Evolutionary conservation across 2,888 invertebrate genomes (phyloP).

Genomic region (Pyralis farinalis): DNA sequence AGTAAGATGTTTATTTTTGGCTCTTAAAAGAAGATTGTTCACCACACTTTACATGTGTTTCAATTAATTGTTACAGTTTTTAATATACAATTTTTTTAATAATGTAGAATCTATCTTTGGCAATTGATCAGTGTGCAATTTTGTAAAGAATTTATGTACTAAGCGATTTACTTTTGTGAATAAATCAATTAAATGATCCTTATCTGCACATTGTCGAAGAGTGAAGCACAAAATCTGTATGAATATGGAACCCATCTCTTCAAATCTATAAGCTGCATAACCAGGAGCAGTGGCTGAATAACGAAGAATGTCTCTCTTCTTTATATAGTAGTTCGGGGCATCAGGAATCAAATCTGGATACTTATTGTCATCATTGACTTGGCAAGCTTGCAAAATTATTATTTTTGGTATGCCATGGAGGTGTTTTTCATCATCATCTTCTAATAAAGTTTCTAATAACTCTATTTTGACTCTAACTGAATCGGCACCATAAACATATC

Average conservation of each 20-base stretch:
- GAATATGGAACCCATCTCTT: conserved; percentile 57
- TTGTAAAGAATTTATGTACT: conserved; percentile 42
- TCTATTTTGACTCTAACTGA: conserved; percentile 62
- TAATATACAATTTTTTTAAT: conserved; percentile 57
- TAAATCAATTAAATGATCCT: conserved; percentile 55
- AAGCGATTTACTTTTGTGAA: conserved; percentile 55
- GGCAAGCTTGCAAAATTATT: conserved; percentile 67
- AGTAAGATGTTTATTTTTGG: too few relatives aligned
- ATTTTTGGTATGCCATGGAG: conserved; percentile 60
- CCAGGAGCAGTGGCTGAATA: conserved; percentile 71
- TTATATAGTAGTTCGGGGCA: conserved; percentile 32
- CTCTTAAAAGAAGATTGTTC: too few relatives aligned
- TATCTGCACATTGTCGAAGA: conserved; percentile 36
- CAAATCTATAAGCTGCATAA: conserved; percentile 60
- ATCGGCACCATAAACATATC: conserved; percentile 64
- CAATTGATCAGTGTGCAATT: conserved; percentile 43
- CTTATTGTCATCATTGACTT: conserved; percentile 39
- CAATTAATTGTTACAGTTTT: too few relatives aligned
- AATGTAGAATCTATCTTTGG: conserved; percentile 58
- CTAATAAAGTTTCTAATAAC: conserved; percentile 56
- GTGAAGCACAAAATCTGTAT: conserved; percentile 56
- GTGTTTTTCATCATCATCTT: conserved; percentile 45
- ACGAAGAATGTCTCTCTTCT: conserved; percentile 58
- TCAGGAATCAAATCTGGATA: conserved; percentile 45
- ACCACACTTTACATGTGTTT: too few relatives aligned